Evolutionary conservation across 2,113 vertebrate species (phyloP).

Genomic region (Apeltes quadracus): DNA sequence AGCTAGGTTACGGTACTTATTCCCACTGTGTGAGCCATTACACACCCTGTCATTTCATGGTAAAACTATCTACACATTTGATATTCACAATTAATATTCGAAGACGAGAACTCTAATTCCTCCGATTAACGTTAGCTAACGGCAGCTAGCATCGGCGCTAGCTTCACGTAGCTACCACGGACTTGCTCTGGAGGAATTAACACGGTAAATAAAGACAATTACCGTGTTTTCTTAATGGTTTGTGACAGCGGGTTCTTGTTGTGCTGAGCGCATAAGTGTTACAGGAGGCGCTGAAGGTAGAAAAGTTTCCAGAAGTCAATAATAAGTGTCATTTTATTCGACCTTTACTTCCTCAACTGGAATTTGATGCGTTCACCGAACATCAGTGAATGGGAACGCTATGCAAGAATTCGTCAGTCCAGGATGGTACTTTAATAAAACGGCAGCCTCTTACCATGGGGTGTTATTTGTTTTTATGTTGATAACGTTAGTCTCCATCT

Average conservation of each 20-base stretch:
- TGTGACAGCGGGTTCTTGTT: too few species aligned
- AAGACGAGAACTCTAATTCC: neutral
- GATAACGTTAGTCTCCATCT: neutral
- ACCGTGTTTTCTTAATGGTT: neutral
- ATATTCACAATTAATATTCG: neutral
- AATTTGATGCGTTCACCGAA: neutral
- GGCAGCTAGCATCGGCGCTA: constrained; percentile 20
- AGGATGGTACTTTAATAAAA: neutral
- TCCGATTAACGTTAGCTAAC: constrained; percentile 14
- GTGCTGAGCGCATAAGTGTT: neutral
- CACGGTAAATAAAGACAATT: neutral
- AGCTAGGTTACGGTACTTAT: too few species aligned
- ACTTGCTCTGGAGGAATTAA: neutral
- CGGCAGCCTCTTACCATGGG: fast-evolving
- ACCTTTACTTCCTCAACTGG: neutral
- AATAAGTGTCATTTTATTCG: neutral
- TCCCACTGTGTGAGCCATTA: too few species aligned
- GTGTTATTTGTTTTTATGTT: neutral
- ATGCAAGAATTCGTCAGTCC: fast-evolving
- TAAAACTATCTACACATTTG: fast-evolving
- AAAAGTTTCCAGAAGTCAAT: neutral
- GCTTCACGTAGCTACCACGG: neutral
- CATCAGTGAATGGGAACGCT: fast-evolving
- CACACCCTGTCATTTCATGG: fast-evolving
- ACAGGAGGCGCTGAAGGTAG: neutral